These are phyloP conservation scores for cattle (Bos taurus) DNA, from an alignment of 2,113 vertebrate species.

Conservation along the genomic window ARS-UCD2.0 NC_037336.1:10162001-10162500, in stretches of 20 bases:
- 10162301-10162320: neutral
- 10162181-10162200: neutral
- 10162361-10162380: neutral
- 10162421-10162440: neutral
- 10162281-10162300: neutral
- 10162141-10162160: neutral
- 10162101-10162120: neutral
- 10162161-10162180: neutral
- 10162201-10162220: neutral
- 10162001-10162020: neutral
- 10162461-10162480: neutral
- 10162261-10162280: rapidly evolving
- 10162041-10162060: neutral
- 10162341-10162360: neutral
- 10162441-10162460: neutral
- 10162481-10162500: neutral
- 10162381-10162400: neutral
- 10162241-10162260: neutral
- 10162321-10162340: neutral
- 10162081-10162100: rapidly evolving
- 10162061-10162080: neutral
- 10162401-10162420: neutral
- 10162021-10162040: neutral
- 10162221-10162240: neutral
- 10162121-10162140: neutral